Evolutionary conservation across 2,888 invertebrate species (phyloP), one percentile per base, ranked within the genome.

Genomic region (Trileptium ribeirensis): DNA sequence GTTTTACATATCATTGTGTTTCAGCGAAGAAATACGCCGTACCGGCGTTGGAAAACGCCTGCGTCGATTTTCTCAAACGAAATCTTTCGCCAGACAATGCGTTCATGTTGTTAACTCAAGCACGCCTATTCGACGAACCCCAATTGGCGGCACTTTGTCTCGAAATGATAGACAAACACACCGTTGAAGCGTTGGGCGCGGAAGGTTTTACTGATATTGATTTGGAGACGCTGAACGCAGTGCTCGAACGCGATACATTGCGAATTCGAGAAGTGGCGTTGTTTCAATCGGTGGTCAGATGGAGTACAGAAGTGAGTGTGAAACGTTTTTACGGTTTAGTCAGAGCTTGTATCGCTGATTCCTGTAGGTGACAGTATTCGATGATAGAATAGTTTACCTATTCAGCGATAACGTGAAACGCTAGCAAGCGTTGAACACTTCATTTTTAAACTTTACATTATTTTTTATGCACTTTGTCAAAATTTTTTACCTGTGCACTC

Each of bases 21-120:
- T 82, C 81, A 87, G 94, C 94, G 2, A 94, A 94, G 86, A 94
- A 95, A 86, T 95, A 95, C 90, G 94, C 94, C 0, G 94, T 95
- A 0, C 93, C 94, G 0, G 93, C 94, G 1, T 89, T 95, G 83
- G 94, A 94, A 86, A 92, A 93, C 85, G 93, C 93, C 82, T 95
- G 94, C 89, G 94, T 94, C 0, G 94, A 94, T 86, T 94, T 94
- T 88, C 88, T 92, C 67, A 91, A 92, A 86, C 91, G 93, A 84
- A 94, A 94, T 88, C 90, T 95, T 83, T 93, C 93, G 80, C 92
- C 93, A 37, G 94, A 94, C 85, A 95, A 95, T 90, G 94, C 94
- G 2, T 94, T 94, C 87, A 90, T 94, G 89, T 90, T 95, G 81
- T 90, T 95, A 82, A 94, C 94, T 0, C 93, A 90, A 80, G 94